These are phyloP conservation scores for Lasioglossum albipes DNA, from an alignment of 1,140 invertebrate genomes.

Conservation along the genomic window DNA sequence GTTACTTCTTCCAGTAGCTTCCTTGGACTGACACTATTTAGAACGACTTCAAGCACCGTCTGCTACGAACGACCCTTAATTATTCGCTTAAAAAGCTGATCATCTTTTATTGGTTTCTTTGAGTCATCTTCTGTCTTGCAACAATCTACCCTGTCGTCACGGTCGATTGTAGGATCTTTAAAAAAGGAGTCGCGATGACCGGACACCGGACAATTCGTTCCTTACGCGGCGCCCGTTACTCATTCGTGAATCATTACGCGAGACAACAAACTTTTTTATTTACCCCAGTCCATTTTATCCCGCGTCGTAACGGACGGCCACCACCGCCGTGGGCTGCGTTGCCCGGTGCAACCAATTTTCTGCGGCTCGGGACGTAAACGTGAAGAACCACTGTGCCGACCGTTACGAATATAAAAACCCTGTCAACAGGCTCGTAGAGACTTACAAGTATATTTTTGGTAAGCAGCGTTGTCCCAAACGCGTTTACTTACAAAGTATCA, in stretches of 20 bases:
- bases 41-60: no score
- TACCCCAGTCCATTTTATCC: slow-evolving; percentile 11
- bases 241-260: slow-evolving; percentile 40
- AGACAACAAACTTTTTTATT: slow-evolving; percentile 29
- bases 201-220: slow-evolving; percentile 6
- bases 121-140: background rate
- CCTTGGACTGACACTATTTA: no score
- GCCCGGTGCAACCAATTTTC: slow-evolving; percentile 11
- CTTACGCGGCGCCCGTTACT: slow-evolving; percentile 11
- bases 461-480: background rate
- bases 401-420: slow-evolving; percentile 51
- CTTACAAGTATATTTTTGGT: slow-evolving; percentile 52
- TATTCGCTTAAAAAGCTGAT: no score
- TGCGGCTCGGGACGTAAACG: slow-evolving; percentile 3
- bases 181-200: background rate
- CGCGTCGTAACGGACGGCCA: background rate
- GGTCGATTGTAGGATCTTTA: no score
- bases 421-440: slow-evolving; percentile 52
- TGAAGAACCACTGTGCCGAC: background rate
- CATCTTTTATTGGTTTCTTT: no score
- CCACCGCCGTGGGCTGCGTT: background rate
- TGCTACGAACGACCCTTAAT: no score
- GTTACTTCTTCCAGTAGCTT: no score
- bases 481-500: background rate
- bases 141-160: background rate